Evolutionary conservation across 2,797 vertebrate genomes (phyloP).

Genomic region (Cichlasoma orientale): DNA sequence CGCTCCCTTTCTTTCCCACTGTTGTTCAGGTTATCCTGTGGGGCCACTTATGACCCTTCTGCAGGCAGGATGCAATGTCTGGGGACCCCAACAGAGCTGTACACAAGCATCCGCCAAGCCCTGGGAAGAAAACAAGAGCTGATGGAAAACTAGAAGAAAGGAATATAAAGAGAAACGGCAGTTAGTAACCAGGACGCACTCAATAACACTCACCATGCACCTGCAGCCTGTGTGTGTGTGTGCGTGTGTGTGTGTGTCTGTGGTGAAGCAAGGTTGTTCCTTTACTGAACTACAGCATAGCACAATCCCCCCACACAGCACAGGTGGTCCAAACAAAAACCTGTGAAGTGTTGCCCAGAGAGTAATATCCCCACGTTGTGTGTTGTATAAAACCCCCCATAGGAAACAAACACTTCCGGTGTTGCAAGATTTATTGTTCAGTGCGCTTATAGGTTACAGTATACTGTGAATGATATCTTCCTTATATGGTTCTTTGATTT

Average conservation of each 20-base stretch:
- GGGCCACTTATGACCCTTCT: conserved; percentile 80
- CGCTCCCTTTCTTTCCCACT: conserved; percentile 80
- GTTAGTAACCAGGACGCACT: conserved; percentile 79
- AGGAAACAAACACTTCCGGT: conserved; percentile 81
- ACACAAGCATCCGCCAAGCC: conserved; percentile 80
- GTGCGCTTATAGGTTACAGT: conserved; percentile 66
- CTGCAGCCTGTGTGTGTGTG: conserved; percentile 74
- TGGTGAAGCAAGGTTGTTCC: conserved; percentile 53
- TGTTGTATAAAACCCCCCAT: conserved; percentile 75
- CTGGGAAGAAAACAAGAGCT: conserved; percentile 83
- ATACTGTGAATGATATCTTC: conserved; percentile 77
- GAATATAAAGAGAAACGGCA: conserved; percentile 74
- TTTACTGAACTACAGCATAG: conserved; percentile 66
- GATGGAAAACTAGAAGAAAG: conserved; percentile 75
- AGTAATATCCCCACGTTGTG: conserved; percentile 73
- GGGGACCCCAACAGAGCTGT: conserved; percentile 79
- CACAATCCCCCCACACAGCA: conserved; percentile 69
- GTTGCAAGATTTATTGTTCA: conserved; percentile 78
- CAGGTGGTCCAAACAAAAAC: conserved; percentile 82
- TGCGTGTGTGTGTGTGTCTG: conserved; percentile 21
- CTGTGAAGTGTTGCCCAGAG: conserved; percentile 77
- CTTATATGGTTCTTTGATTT: conserved; percentile 54
- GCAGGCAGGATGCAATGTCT: conserved; percentile 83
- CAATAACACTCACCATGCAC: conserved; percentile 81
- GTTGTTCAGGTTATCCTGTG: conserved; percentile 87